These are phyloP conservation scores for Pseudoips prasinana DNA, from an alignment of 2,888 invertebrate species.

Conservation along the genomic window DNA sequence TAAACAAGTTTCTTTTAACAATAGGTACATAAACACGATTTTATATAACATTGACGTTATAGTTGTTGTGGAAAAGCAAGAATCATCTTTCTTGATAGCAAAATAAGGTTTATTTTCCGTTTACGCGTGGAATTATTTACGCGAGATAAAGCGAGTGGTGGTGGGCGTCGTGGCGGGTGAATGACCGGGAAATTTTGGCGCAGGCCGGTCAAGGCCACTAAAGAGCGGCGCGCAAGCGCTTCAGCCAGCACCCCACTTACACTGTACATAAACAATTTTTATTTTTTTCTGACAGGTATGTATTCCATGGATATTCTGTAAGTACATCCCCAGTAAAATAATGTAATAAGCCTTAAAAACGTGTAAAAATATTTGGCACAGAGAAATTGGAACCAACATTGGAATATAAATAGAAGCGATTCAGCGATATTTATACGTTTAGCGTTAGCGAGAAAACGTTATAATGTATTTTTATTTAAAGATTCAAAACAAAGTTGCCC, in stretches of 20 bases:
- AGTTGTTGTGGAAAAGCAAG: constrained; percentile 17
- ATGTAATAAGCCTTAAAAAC: too few relatives aligned
- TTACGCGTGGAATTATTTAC: constrained; percentile 52
- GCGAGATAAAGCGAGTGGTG: constrained; percentile 73
- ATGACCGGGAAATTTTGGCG: constrained; percentile 81
- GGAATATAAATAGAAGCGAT: too few relatives aligned
- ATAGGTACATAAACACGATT: constrained; percentile 68
- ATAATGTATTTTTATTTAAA: too few relatives aligned
- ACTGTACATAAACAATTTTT: constrained; percentile 17
- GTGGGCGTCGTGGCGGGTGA: constrained; percentile 74
- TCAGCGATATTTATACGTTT: too few relatives aligned
- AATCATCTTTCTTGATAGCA: constrained; percentile 27
- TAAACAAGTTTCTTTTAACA: constrained; percentile 75
- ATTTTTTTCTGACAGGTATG: constrained; percentile 1
- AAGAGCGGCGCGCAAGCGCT: constrained; percentile 56
- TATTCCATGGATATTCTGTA: too few relatives aligned
- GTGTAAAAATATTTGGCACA: too few relatives aligned
- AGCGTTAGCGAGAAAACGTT: too few relatives aligned
- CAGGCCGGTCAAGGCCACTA: constrained; percentile 79
- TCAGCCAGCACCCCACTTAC: constrained; percentile 39
- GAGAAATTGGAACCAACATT: too few relatives aligned
- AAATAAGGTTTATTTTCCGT: constrained; percentile 43
- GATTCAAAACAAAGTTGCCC: too few relatives aligned
- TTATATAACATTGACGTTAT: constrained; percentile 60
- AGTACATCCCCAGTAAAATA: too few relatives aligned